Evolutionary conservation across 2,113 vertebrate genomes (phyloP), one percentile per base, ranked within the genome.

Genomic region (Ceyx margarethae): DNA sequence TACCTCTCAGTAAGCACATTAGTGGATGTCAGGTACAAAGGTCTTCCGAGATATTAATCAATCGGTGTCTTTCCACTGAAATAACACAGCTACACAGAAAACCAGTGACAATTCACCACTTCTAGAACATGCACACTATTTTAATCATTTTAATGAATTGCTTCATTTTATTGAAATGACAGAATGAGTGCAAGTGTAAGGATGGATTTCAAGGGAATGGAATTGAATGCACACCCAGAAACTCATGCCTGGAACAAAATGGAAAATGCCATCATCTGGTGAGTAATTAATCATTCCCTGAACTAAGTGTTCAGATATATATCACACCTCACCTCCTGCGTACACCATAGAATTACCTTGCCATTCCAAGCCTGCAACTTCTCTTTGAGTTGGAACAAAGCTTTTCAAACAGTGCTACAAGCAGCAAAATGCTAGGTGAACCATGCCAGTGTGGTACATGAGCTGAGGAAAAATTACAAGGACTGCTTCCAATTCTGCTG

Each of bases 151-250:
- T 85, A 83, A 84, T 54, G 42, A 68, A 75, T 33, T 65, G n/a
- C 45, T 13, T 29, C 68, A 48, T 89, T 91, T 95, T 94, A 60
- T 48, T 61, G 43, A 50, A 92, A 95, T 1, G 29, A 33, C 76
- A 99, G 99, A 99, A 97, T 46, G 98, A 98, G 90, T 99, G 99
- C 73, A 94, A 97, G 16, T 99, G 99, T 88, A 98, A 98, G 66
- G 84, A 95, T 21, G 98, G 99, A 50, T 99, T 98, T 92, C 97
- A 45, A 73, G 99, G 99, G 26, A 97, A 97, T 11, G 99, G 99
- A 28, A 96, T 92, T 42, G 97, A 98, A 56, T 99, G 99, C 87
- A 98, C 98, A 56, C 93, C 98, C 4, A 75, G 98, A 75, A 98
- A 98, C 58, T 97, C 97, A 4, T 99, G 99, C 88, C 96, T 98